A percentile compares a stretch with the other conserved stretches of the same genome.
Evolutionary conservation across 2,113 vertebrate genomes (phyloP).

Genomic region (Rhadina sibilatrix): DNA sequence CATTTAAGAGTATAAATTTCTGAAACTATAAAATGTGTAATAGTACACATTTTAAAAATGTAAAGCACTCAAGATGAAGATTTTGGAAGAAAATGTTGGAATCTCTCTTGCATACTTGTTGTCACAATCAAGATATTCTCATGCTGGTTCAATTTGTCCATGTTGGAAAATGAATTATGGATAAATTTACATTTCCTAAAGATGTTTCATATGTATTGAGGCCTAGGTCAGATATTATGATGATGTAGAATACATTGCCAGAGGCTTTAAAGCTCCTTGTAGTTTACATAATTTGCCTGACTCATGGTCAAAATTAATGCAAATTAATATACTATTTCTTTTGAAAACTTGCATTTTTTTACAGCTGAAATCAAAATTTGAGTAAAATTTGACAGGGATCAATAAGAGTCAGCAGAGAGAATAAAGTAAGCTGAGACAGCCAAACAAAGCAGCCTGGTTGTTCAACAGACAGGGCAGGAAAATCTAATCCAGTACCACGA

Average conservation of each 20-base stretch:
- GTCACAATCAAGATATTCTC: neutral
- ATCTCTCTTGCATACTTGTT: neutral
- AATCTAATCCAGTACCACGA: neutral
- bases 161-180: neutral
- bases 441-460: neutral
- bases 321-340: neutral
- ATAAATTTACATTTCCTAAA: neutral
- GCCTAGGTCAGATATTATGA: neutral
- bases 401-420: neutral
- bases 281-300: neutral
- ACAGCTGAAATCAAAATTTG: neutral
- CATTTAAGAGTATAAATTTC: neutral
- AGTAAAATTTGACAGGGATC: neutral
- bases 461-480: neutral
- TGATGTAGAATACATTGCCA: neutral
- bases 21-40: neutral
- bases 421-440: neutral
- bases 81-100: neutral
- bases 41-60: no score
- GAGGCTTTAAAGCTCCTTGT: neutral
- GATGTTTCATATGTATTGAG: neutral
- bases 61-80: neutral
- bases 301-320: neutral
- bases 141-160: neutral
- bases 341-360: neutral